These are phyloP conservation scores for Albula goreensis DNA, from an alignment of 2,113 vertebrate species.

Conservation along the genomic window DNA sequence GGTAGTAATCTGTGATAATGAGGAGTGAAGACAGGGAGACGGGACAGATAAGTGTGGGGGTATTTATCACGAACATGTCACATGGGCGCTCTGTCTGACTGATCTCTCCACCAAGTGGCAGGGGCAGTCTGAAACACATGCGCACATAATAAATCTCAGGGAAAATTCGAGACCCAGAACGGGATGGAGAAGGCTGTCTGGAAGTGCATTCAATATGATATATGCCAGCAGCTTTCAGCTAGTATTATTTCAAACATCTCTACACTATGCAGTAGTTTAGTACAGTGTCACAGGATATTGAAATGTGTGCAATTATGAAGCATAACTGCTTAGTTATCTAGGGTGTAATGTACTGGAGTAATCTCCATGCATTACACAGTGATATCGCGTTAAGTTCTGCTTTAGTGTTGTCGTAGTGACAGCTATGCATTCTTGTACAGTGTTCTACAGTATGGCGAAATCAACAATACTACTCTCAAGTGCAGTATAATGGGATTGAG, in stretches of 20 bases:
- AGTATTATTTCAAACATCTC: background rate
- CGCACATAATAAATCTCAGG: background rate
- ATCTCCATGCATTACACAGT: too few species aligned
- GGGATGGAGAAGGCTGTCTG: background rate
- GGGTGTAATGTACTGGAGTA: background rate
- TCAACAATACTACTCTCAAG: too few species aligned
- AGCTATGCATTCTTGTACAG: too few species aligned
- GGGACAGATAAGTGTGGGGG: slow-evolving; percentile 6
- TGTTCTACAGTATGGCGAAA: too few species aligned
- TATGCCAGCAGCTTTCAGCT: background rate
- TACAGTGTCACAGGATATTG: background rate
- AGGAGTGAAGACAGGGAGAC: slow-evolving; percentile 4
- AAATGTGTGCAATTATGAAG: background rate
- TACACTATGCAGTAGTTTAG: background rate
- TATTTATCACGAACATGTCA: background rate
- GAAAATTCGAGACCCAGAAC: background rate
- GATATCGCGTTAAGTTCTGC: too few species aligned
- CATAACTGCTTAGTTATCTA: background rate
- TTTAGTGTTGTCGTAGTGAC: too few species aligned
- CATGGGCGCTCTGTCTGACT: background rate
- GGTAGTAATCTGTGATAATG: slow-evolving; percentile 5
- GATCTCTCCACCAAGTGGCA: background rate
- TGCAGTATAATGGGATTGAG: too few species aligned
- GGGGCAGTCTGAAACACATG: background rate
- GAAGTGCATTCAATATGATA: background rate